phyloP scores from a whole-genome alignment of 2,797 vertebrate genomes.

The Vipera ursinii region DNA sequence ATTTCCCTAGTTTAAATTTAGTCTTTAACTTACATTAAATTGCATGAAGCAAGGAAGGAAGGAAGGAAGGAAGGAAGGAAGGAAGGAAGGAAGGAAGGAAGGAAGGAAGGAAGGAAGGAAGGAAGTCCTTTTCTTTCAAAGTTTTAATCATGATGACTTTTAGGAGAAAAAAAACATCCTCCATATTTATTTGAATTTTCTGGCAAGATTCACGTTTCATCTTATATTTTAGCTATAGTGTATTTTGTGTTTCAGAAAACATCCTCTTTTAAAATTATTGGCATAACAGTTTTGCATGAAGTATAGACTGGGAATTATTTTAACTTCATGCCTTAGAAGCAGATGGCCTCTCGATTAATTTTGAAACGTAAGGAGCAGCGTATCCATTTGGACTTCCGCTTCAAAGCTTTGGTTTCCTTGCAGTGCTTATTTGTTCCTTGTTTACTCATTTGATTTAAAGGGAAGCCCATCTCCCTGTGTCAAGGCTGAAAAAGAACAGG shows the following conservation, averaged over 20 bases:
- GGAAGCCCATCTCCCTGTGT: neutral
- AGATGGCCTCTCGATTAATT: neutral
- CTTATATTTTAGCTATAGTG: constrained; percentile 21
- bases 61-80: neutral
- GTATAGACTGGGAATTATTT: neutral
- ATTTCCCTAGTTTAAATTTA: neutral
- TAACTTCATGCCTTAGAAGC: neutral
- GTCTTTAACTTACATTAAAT: neutral
- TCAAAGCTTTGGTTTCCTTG: rapidly evolving
- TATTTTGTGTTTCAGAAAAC: neutral
- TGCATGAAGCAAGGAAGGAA: neutral
- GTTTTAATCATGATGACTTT: neutral
- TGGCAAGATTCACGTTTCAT: neutral
- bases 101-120: neutral
- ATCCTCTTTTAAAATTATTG: neutral
- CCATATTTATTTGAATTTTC: neutral
- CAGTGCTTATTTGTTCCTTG: neutral
- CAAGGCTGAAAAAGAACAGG: neutral
- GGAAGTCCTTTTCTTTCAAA: constrained; percentile 12
- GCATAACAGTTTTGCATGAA: neutral
- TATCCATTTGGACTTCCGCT: neutral
- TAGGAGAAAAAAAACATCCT: neutral
- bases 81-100: neutral
- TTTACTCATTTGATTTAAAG: neutral
- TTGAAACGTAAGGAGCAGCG: neutral